phyloP scores from a whole-genome alignment of 2,888 invertebrate species.

The Rhabditoides inermis region DNA sequence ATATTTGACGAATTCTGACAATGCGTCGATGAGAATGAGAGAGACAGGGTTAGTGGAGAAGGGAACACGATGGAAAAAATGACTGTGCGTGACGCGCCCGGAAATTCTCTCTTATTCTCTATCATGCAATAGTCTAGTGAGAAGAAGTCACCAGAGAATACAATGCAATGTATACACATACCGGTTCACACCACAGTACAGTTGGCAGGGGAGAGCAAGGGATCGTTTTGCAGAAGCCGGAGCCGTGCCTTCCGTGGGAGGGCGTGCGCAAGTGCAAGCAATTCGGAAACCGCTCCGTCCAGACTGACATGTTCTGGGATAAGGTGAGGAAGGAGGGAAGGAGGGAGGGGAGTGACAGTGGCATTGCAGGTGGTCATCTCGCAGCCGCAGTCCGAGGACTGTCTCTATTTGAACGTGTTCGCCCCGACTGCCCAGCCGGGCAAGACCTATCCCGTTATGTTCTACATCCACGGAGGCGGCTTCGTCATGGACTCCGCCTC shows the following conservation, averaged over 20 bases:
- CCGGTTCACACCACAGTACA: too few species aligned
- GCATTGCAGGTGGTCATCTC: neutral
- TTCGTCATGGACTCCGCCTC: conserved; percentile 35
- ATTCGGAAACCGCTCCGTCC: conserved; percentile 31
- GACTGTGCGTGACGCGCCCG: too few species aligned
- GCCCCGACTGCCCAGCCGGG: conserved; percentile 23
- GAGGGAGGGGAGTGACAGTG: neutral
- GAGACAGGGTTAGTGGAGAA: too few species aligned
- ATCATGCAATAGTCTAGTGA: too few species aligned
- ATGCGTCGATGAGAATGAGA: too few species aligned
- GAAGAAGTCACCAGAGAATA: too few species aligned
- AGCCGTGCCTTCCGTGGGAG: conserved; percentile 23
- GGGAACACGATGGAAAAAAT: too few species aligned
- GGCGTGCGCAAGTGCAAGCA: conserved; percentile 21
- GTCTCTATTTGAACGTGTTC: conserved; percentile 41
- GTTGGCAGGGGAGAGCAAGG: too few species aligned
- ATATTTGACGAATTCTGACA: conserved; percentile 15
- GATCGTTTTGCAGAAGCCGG: conserved; percentile 32
- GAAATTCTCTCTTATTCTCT: too few species aligned
- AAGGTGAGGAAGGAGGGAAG: conserved; percentile 12
- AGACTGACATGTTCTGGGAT: conserved; percentile 43
- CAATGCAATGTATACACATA: too few species aligned
- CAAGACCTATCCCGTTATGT: conserved; percentile 41
- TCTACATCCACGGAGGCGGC: conserved; percentile 49
- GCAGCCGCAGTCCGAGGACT: conserved; percentile 31